Conservation (phyloP, 2,797 vertebrate genomes). For the Darevskia nairensis region DNA sequence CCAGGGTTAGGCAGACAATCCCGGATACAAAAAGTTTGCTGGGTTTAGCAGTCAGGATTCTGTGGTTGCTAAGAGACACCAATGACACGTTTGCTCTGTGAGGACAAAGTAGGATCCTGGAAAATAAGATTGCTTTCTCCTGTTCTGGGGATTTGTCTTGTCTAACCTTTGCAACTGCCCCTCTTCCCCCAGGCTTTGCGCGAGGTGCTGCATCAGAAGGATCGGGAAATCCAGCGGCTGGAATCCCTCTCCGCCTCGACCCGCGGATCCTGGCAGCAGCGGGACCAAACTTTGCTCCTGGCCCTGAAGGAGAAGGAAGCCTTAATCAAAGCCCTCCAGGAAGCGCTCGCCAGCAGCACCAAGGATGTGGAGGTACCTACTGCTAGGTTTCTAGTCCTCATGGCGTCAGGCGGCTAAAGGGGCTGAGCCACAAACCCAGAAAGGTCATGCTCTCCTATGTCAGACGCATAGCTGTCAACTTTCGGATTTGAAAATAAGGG, state of each 20-base stretch:
- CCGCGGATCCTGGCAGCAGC: background rate
- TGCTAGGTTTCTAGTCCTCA: too few species aligned
- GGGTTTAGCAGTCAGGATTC: background rate
- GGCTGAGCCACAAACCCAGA: background rate
- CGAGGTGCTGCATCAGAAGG: slow-evolving; percentile 45
- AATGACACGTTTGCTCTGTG: background rate
- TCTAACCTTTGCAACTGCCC: background rate
- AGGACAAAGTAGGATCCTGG: background rate
- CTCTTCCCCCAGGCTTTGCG: slow-evolving; percentile 41
- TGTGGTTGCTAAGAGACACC: background rate
- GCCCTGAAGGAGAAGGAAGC: slow-evolving; percentile 47
- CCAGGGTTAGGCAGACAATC: background rate
- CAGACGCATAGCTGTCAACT: too few species aligned
- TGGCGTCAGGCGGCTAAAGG: too few species aligned
- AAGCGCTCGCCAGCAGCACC: slow-evolving; percentile 44
- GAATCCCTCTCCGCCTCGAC: slow-evolving; percentile 26
- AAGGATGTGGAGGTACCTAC: slow-evolving; percentile 54
- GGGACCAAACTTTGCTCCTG: slow-evolving; percentile 15
- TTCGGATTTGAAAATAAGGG: too few species aligned
- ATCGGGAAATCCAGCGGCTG: slow-evolving; percentile 33
- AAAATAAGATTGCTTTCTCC: background rate
- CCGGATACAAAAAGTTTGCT: background rate
- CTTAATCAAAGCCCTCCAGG: slow-evolving; percentile 46
- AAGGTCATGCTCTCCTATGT: background rate
- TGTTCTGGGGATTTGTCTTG: background rate